Percentiles rank a stretch among this genome's conserved stretches.
Evolutionary conservation across 2,888 invertebrate species (phyloP).

Genomic region (Cephus sareptanus): DNA sequence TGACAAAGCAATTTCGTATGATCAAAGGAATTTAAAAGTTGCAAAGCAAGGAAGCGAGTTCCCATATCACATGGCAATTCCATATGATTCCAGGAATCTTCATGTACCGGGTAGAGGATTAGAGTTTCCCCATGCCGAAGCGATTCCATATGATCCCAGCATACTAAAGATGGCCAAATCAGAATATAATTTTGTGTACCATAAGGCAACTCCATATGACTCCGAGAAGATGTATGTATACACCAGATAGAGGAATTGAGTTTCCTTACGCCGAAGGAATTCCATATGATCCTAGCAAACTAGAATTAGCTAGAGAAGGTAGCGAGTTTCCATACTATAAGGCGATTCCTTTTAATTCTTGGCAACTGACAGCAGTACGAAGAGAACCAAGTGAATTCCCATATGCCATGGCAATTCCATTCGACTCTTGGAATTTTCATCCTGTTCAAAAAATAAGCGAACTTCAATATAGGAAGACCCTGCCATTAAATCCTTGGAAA

Average conservation of each 20-base stretch:
- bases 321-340: conserved; percentile 20
- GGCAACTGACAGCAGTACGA: conserved; percentile 7
- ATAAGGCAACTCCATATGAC: conserved; percentile 18
- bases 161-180: conserved; percentile 10
- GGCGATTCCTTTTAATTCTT: conserved; percentile 18
- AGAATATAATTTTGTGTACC: conserved; percentile 18
- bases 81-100: conserved; percentile 15
- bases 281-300: conserved; percentile 25
- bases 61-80: conserved; percentile 23
- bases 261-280: conserved; percentile 23
- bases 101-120: conserved; percentile 3
- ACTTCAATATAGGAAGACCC: neutral
- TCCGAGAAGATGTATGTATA: conserved; percentile 15
- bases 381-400: conserved; percentile 13
- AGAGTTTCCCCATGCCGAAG: conserved; percentile 17
- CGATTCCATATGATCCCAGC: conserved; percentile 26
- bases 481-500: neutral
- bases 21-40: conserved; percentile 20
- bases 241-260: neutral
- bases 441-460: conserved; percentile 4
- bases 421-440: conserved; percentile 18
- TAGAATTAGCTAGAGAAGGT: neutral
- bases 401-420: conserved; percentile 18
- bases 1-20: conserved; percentile 24
- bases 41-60: conserved; percentile 6